Evolutionary conservation across 2,113 vertebrate species (phyloP), one percentile per base, ranked within the genome.

Genomic region (Oenanthe melanoleuca): DNA sequence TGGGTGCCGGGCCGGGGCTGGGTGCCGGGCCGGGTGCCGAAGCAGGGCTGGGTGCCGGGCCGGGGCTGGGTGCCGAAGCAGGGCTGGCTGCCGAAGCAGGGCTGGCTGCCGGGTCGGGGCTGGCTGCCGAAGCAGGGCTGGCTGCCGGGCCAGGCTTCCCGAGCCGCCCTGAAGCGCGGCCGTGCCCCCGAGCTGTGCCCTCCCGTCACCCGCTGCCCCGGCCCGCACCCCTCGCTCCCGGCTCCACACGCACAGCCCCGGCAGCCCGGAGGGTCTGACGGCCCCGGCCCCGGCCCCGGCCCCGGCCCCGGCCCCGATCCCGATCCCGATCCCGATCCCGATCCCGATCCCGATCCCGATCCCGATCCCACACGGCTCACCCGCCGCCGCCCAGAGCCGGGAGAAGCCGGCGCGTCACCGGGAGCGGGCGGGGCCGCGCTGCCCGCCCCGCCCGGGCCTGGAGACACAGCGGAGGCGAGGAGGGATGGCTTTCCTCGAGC

Each of bases 121-220:
- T 10, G 11, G 9, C 47, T 0, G 44, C 1, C 0, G 1, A 8
- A 0, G 20, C 64, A 0, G 49, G 6, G 22, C 57, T 61, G 49
- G 49, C 12, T 50, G 14, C 24, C 24, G 24, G 24, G 24, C 24
- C 49, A 25, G 49, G 49, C 8, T 61, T 2, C 4, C 52, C 72
- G 2, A 24, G 83, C 47, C 29, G 15, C 5, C 4, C 24, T 1
- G 4, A 10, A 34, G 31, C 45, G 9, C 65, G 45, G 79, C 65
- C 53, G 79, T n/a, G 64, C 24, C 29, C 6, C 37, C 45, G 55
- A 60, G 25, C 74, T 34, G 66, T 17, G 47, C 55, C 71, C 61
- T 5, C 57, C 12, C 12, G 15, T 0, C 34, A 8, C 52, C 25
- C 33, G 7, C 40, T 21, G 37, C 55, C n/a, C 49, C 13, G 26